Evolutionary conservation across 2,113 vertebrate genomes (phyloP).

Genomic region (Corythornis cristatus): DNA sequence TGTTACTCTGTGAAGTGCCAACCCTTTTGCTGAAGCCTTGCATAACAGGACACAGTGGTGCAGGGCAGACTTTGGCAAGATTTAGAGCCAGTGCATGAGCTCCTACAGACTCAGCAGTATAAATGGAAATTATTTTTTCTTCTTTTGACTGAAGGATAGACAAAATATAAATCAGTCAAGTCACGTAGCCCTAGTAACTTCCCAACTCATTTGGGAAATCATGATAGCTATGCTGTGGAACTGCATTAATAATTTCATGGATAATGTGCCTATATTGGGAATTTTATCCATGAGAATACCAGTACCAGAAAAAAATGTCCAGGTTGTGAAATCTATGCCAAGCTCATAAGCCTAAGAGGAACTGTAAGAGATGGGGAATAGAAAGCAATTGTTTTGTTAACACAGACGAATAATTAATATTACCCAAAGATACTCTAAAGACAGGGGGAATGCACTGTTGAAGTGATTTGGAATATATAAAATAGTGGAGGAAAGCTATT

Average conservation of each 20-base stretch:
- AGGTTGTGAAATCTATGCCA: neutral
- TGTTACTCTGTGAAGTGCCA: neutral
- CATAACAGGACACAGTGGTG: neutral
- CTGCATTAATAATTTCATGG: neutral
- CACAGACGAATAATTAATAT: neutral
- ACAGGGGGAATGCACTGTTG: neutral
- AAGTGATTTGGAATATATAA: neutral
- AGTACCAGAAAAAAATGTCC: neutral
- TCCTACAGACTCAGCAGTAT: slow-evolving; percentile 28
- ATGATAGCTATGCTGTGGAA: neutral
- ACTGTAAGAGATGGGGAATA: neutral
- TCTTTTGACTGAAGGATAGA: slow-evolving; percentile 38
- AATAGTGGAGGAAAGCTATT: neutral
- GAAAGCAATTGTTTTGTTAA: neutral
- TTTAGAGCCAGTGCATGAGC: neutral
- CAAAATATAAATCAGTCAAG: slow-evolving; percentile 20
- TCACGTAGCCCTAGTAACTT: slow-evolving; percentile 6
- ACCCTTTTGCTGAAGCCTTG: neutral
- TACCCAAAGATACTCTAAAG: neutral
- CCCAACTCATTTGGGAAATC: slow-evolving; percentile 43
- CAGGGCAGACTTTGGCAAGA: neutral
- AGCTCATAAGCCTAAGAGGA: neutral
- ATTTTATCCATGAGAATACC: slow-evolving; percentile 22
- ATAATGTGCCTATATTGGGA: neutral
- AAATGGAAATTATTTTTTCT: slow-evolving; percentile 54